Evolutionary conservation across 2,797 vertebrate genomes (phyloP).

Genomic region (Neostethus bicornis): DNA sequence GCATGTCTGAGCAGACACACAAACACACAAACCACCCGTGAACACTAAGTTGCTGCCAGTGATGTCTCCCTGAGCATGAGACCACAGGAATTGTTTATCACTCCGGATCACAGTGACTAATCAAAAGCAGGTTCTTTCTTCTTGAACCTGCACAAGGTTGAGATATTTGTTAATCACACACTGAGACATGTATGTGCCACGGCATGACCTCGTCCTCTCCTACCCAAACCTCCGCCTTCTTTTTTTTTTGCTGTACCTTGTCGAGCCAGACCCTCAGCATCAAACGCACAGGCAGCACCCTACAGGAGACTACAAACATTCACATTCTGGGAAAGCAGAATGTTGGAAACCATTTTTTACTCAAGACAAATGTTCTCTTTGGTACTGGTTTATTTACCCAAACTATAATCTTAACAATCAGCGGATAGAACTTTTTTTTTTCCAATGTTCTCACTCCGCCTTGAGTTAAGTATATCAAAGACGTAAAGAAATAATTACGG

Average conservation of each 20-base stretch:
- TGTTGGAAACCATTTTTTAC: slow-evolving; percentile 58
- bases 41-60: slow-evolving; percentile 46
- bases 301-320: slow-evolving; percentile 56
- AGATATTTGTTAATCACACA: slow-evolving; percentile 71
- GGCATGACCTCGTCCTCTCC: slow-evolving; percentile 51
- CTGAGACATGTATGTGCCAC: slow-evolving; percentile 56
- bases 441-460: slow-evolving; percentile 38
- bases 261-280: slow-evolving; percentile 23
- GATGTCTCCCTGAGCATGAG: slow-evolving; percentile 73
- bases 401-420: slow-evolving; percentile 76
- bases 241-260: slow-evolving; percentile 21
- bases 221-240: background rate
- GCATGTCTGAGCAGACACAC: slow-evolving; percentile 55
- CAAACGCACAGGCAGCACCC: slow-evolving; percentile 39
- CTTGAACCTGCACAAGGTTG: slow-evolving; percentile 74
- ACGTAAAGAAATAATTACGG: slow-evolving; percentile 62
- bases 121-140: slow-evolving; percentile 85
- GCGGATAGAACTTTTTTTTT: slow-evolving; percentile 67
- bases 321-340: slow-evolving; percentile 56
- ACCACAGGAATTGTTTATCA: slow-evolving; percentile 92
- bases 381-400: slow-evolving; percentile 68
- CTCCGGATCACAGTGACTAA: slow-evolving; percentile 84
- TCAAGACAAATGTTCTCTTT: slow-evolving; percentile 76
- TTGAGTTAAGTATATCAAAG: slow-evolving; percentile 65
- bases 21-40: slow-evolving; percentile 57